phyloP scores from a whole-genome alignment of 2,888 invertebrate species.

The Thysanoteuthis rhombus region DNA sequence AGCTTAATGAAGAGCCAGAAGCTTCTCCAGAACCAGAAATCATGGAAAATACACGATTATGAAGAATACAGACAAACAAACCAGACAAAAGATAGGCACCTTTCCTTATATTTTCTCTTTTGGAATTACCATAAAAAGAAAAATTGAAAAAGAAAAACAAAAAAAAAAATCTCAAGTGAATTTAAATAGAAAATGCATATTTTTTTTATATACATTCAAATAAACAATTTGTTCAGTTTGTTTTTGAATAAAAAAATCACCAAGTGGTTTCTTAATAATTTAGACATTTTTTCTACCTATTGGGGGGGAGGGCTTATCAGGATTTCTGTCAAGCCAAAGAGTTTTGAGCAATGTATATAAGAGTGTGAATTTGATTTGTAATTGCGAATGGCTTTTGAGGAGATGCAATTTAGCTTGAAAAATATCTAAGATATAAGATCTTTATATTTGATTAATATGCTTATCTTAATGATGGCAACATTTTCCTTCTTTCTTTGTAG shows the following conservation, averaged over 20 bases:
- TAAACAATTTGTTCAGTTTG: not conserved
- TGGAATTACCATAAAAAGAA: not conserved
- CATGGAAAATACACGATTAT: slow-evolving; percentile 50
- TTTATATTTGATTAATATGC: no score
- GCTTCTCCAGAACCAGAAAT: slow-evolving; percentile 38
- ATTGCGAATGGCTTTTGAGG: not conserved
- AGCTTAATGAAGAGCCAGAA: slow-evolving; percentile 14
- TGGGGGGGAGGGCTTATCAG: not conserved
- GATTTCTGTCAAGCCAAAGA: no score
- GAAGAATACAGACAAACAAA: slow-evolving; percentile 33
- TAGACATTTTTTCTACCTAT: not conserved
- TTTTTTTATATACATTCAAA: not conserved
- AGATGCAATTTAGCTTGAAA: not conserved
- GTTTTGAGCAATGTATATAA: not conserved
- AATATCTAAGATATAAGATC: no score
- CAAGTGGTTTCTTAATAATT: not conserved
- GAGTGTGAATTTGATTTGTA: not conserved
- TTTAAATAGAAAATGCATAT: not conserved
- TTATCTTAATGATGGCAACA: no score
- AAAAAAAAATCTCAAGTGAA: not conserved
- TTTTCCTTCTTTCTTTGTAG: no score
- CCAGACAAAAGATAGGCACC: not conserved
- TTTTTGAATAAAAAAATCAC: not conserved
- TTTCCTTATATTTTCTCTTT: not conserved
- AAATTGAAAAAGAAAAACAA: no score